Percentiles rank a stretch among this genome's conserved stretches.
phyloP scores from a whole-genome alignment of 2,113 vertebrate species.

The Spizaetus ornatus region DNA sequence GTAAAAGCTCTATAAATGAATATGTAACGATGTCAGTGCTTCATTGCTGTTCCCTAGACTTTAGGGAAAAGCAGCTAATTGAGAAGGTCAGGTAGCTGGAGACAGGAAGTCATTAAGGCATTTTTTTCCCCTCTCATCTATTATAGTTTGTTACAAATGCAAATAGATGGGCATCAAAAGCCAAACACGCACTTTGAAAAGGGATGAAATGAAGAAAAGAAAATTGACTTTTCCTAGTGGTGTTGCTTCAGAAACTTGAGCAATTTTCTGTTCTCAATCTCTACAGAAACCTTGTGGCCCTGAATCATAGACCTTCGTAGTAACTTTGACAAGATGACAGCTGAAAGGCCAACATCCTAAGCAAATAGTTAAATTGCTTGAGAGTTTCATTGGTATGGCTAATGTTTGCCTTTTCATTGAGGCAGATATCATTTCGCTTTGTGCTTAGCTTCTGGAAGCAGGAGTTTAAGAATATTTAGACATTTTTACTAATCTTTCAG shows the following conservation, averaged over 20 bases:
- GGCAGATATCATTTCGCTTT: not conserved
- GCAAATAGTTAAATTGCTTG: not conserved
- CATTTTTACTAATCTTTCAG: not conserved
- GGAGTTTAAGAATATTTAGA: not conserved
- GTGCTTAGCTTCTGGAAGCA: not conserved
- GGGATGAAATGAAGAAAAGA: not conserved
- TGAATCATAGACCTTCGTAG: rapidly evolving
- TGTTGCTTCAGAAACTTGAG: not conserved
- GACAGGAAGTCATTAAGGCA: not conserved
- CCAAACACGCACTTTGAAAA: not conserved
- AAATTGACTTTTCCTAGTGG: not conserved
- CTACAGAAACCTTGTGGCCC: not conserved
- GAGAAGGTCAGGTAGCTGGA: not conserved
- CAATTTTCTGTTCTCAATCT: not conserved
- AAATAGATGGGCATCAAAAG: not conserved
- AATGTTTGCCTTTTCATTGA: not conserved
- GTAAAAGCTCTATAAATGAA: not conserved
- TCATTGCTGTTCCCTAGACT: not conserved
- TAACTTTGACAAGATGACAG: not conserved
- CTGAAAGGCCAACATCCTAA: not conserved
- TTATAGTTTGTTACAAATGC: not conserved
- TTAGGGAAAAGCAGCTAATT: not conserved
- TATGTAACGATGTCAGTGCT: rapidly evolving
- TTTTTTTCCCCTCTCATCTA: not conserved
- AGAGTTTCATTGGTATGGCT: not conserved